Base-by-base conservation (phyloP, 2,113 vertebrate species). In the Eclectus roratus region DNA sequence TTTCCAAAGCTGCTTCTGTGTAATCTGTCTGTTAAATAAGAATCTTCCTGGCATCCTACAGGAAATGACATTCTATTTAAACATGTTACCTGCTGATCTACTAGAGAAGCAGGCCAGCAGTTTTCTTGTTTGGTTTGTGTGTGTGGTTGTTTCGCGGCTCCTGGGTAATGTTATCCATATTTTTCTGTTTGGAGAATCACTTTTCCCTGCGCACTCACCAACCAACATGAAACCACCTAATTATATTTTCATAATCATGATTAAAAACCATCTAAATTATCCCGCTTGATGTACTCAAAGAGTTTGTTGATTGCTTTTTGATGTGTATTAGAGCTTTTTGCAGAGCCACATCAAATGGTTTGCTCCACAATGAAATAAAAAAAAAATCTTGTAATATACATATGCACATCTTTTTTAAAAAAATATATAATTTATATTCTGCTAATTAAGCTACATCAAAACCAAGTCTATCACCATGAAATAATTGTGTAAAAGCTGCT, bases 241-340 rank as follows among this genome's bases (percentile, higher is more conserved):
- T 98, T 98, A 98, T 97, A 96, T 96, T 98, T 98, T 98, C 94
- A 98, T 97, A 98, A 97, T 97, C 96, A 93, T 97, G 97, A 98
- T 98, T 97, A 97, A 98, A 98, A 98, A 96, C 96, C 96, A 97
- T 96, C 96, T 97, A 97, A 98, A 98, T 98, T 95, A 97, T 96
- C 98, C 95, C 97, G 83, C 96, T 97, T 97, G 97, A 98, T 96
- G 96, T 97, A 97, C 94, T 98, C 97, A 97, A 96, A 97, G 96
- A 97, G 97, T 98, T 97, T 97, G 97, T 97, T 98, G 98, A 98
- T 98, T 97, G 98, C 96, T 98, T 98, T 98, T 98, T 98, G 97
- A 97, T 98, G 95, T 97, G 85, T 97, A 96, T 94, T 96, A 97
- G 91, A 97, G 97, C 96, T 98, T 96, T 97, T 89, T 96, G 96